A percentile compares a stretch with the other conserved stretches of the same genome.
phyloP scores from a whole-genome alignment of 2,888 invertebrate species.

The Melanophora roralis region DNA sequence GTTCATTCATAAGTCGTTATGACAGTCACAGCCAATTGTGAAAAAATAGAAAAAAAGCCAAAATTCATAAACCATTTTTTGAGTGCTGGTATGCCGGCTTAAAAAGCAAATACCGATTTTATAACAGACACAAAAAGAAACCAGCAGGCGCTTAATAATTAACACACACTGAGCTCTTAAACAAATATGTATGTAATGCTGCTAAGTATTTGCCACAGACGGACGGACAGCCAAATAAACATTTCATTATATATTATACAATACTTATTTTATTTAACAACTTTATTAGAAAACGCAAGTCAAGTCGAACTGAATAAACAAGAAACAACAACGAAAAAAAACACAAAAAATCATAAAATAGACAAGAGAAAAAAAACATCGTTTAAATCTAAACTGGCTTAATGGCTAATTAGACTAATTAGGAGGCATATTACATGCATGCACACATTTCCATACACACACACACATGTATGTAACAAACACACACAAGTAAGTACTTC shows the following conservation, averaged over 20 bases:
- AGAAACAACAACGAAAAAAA: slow-evolving; percentile 4
- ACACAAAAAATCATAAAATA: not conserved
- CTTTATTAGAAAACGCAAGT: slow-evolving; percentile 55
- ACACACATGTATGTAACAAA: too few species aligned
- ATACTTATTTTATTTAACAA: slow-evolving; percentile 46
- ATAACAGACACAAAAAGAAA: not conserved
- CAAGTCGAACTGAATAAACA: slow-evolving; percentile 32
- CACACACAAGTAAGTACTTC: not conserved
- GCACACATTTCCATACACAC: slow-evolving; percentile 44
- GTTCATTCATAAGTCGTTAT: not conserved
- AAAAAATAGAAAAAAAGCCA: not conserved
- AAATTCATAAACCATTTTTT: slow-evolving; percentile 6
- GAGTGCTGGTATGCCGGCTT: slow-evolving; percentile 22
- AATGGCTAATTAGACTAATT: slow-evolving; percentile 62
- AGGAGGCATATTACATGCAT: slow-evolving; percentile 55
- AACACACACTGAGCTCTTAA: slow-evolving; percentile 7
- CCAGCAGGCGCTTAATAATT: slow-evolving; percentile 31
- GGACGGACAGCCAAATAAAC: slow-evolving; percentile 24
- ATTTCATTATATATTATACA: slow-evolving; percentile 53
- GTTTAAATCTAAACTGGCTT: slow-evolving; percentile 56
- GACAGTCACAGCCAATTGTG: not conserved
- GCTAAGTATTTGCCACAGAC: slow-evolving; percentile 6
- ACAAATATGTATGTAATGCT: slow-evolving; percentile 8
- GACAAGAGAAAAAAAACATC: not conserved
- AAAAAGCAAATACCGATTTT: slow-evolving; percentile 28